These are phyloP conservation scores for Aurelia sp. DNA, from an alignment of 30 jellyfish, hydroid and myxozoan species.

Conservation along the genomic window DNA sequence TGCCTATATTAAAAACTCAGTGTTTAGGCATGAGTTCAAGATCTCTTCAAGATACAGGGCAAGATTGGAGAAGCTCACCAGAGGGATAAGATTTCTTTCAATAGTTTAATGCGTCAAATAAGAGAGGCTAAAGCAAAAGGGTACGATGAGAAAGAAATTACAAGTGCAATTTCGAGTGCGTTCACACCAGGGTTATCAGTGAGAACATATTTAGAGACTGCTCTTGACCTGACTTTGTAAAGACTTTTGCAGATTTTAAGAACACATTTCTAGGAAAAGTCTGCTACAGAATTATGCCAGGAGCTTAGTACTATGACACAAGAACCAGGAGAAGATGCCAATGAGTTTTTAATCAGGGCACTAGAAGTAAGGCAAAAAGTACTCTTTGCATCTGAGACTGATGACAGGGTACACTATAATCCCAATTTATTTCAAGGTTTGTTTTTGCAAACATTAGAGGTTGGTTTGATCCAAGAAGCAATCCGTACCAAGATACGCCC, in stretches of 20 bases:
- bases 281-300: conserved; percentile 51
- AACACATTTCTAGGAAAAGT: conserved; percentile 61
- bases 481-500: too few species aligned
- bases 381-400: conserved; percentile 59
- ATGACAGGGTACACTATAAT: conserved; percentile 31
- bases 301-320: too few species aligned
- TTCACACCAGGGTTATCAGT: conserved; percentile 50
- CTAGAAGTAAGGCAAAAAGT: conserved; percentile 30
- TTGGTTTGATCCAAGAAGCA: too few species aligned
- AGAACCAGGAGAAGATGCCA: too few species aligned
- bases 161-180: conserved; percentile 41
- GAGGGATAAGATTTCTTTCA: conserved; percentile 33
- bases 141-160: too few species aligned
- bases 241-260: conserved; percentile 40
- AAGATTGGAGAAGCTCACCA: conserved; percentile 59
- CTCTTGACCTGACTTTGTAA: conserved; percentile 26
- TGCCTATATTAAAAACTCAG: conserved; percentile 31
- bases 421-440: too few species aligned
- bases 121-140: too few species aligned
- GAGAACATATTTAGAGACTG: conserved; percentile 49
- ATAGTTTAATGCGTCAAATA: conserved; percentile 38
- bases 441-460: too few species aligned
- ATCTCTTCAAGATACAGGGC: too few species aligned
- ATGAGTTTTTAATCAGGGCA: conserved; percentile 30
- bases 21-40: conserved; percentile 42